Conservation (phyloP, 2,888 invertebrate genomes). For the Galeruca laticollis region DNA sequence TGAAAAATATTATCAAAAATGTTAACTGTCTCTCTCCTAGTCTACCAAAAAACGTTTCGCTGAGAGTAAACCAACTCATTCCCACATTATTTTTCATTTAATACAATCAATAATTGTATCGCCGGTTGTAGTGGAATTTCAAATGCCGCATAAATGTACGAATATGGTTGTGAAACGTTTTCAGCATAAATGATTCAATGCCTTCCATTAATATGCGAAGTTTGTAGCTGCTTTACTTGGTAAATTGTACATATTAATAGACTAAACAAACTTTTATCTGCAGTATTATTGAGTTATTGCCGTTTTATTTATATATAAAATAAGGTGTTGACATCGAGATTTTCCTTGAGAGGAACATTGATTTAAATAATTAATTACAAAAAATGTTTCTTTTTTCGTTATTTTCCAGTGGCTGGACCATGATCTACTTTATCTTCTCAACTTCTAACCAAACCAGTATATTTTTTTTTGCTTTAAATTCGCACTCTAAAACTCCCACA, state of each 20-base stretch:
- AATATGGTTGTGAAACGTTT: constrained; percentile 49
- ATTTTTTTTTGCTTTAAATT: not conserved
- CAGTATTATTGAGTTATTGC: constrained; percentile 43
- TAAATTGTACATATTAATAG: constrained; percentile 54
- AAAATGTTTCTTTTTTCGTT: not conserved
- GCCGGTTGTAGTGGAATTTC: constrained; percentile 42
- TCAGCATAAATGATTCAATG: constrained; percentile 49
- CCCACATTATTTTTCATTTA: constrained; percentile 38
- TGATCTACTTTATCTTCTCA: not conserved
- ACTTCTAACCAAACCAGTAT: not conserved
- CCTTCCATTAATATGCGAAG: constrained; percentile 52
- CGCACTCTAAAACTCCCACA: too few relatives aligned
- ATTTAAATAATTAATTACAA: not conserved
- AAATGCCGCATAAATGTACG: constrained; percentile 45
- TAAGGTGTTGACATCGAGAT: constrained; percentile 25
- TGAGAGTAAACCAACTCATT: constrained; percentile 22
- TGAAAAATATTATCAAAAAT: not conserved
- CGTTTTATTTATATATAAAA: constrained; percentile 38
- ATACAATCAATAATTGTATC: constrained; percentile 38
- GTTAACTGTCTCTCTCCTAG: constrained; percentile 6
- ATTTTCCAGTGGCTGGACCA: not conserved
- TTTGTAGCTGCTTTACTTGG: constrained; percentile 51
- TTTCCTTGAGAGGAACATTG: constrained; percentile 1
- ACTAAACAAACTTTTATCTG: constrained; percentile 48
- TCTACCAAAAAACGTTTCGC: constrained; percentile 18